phyloP scores from a whole-genome alignment of 2,113 vertebrate species.

The Orcinus orca region DNA sequence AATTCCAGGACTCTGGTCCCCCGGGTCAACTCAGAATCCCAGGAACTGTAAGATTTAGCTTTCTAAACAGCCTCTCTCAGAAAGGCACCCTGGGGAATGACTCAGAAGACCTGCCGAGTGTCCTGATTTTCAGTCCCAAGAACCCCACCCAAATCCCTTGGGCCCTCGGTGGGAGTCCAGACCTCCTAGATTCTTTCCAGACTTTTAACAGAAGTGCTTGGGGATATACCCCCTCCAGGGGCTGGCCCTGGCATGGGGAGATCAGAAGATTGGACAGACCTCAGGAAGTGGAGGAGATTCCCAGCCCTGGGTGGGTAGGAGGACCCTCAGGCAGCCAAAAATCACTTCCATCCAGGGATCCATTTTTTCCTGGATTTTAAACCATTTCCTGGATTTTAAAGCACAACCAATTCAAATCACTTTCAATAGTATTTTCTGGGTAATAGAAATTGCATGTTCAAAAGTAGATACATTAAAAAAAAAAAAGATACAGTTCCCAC shows the following conservation, averaged over 20 bases:
- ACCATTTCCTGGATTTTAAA: slow-evolving; percentile 1
- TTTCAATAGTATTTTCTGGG: slow-evolving; percentile 15
- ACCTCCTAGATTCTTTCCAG: background rate
- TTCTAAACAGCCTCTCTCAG: background rate
- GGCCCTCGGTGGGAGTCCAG: background rate
- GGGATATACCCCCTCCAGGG: background rate
- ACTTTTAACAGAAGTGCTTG: background rate
- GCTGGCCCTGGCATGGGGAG: background rate
- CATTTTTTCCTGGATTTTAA: background rate
- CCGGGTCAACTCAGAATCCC: background rate
- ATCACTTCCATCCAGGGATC: background rate
- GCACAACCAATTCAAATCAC: background rate
- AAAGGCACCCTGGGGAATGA: background rate
- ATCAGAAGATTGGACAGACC: background rate
- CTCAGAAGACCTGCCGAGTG: background rate
- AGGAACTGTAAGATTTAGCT: background rate
- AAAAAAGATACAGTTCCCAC: background rate
- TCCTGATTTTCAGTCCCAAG: background rate
- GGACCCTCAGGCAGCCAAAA: background rate
- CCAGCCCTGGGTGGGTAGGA: background rate
- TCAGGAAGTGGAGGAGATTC: background rate
- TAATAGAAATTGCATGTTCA: background rate
- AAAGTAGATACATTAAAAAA: background rate
- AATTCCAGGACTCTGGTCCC: background rate
- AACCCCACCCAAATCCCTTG: background rate